Evolutionary conservation across 1,140 invertebrate species (phyloP).

Genomic region (Samia ricini): DNA sequence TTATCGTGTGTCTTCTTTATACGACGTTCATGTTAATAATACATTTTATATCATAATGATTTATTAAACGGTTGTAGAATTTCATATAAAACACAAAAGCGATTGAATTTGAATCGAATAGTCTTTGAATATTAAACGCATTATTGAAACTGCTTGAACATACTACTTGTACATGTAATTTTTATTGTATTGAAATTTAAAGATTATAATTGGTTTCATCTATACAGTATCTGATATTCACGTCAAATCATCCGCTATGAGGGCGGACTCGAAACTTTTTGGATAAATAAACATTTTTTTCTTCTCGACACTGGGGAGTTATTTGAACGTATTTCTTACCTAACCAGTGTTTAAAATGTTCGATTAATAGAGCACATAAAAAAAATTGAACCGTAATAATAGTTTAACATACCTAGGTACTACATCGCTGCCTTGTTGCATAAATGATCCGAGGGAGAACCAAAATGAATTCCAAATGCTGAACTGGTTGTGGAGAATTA

Average conservation of each 20-base stretch:
- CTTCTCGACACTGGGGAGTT: too few relatives aligned
- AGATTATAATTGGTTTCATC: too few relatives aligned
- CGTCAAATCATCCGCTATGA: too few relatives aligned
- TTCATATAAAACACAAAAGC: conserved; percentile 38
- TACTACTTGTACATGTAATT: too few relatives aligned
- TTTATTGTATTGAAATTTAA: too few relatives aligned
- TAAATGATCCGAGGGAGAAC: conserved; percentile 95
- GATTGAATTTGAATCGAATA: too few relatives aligned
- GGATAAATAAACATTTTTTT: too few relatives aligned
- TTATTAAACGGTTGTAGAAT: conserved; percentile 45
- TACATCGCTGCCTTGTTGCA: conserved; percentile 95
- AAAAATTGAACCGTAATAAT: background rate
- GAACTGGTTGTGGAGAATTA: conserved; percentile 68
- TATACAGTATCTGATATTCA: too few relatives aligned
- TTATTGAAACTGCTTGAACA: background rate
- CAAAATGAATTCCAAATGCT: conserved; percentile 82
- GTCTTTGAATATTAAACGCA: conserved; percentile 39
- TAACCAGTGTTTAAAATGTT: too few relatives aligned
- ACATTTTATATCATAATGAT: conserved; percentile 33
- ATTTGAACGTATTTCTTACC: too few relatives aligned
- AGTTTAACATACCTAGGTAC: conserved; percentile 83
- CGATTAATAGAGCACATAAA: background rate
- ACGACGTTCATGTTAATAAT: conserved; percentile 21
- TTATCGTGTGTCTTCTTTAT: conserved; percentile 30
- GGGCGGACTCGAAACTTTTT: too few relatives aligned